Evolutionary conservation across 2,888 invertebrate species (phyloP).

Genomic region (Ptychoptera contaminata): DNA sequence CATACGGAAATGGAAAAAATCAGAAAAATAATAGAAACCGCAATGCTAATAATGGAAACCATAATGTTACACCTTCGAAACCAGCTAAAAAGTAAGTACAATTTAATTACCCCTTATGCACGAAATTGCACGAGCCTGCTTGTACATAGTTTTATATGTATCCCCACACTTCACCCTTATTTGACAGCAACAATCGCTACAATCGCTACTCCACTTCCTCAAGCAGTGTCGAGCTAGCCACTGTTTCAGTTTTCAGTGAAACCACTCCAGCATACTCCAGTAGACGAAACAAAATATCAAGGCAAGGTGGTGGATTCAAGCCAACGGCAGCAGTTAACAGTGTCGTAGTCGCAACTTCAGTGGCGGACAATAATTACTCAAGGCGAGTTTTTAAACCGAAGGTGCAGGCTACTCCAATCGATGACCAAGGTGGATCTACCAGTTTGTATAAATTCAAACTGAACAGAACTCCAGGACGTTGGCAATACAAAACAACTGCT

Average conservation of each 20-base stretch:
- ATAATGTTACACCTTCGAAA: no score
- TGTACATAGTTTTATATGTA: no score
- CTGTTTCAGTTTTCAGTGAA: conserved; percentile 52
- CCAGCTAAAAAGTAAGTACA: no score
- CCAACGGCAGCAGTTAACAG: conserved; percentile 14
- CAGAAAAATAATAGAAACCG: no score
- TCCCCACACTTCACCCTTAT: no score
- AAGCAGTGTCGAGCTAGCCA: conserved; percentile 42
- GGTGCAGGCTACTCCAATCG: conserved; percentile 38
- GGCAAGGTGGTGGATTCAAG: conserved; percentile 5
- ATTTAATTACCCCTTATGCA: no score
- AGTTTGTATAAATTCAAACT: conserved; percentile 67
- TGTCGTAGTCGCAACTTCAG: conserved; percentile 20
- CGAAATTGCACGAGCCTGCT: no score
- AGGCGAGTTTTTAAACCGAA: conserved; percentile 57
- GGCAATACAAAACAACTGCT: conserved; percentile 82
- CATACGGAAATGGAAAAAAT: conserved; percentile 4
- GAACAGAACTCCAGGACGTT: conserved; percentile 67
- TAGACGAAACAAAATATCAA: conserved; percentile 33
- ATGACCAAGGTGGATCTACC: conserved; percentile 38
- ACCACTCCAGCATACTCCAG: conserved; percentile 29
- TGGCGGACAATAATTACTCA: conserved; percentile 17
- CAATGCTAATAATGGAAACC: no score
- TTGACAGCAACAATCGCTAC: conserved; percentile 6
- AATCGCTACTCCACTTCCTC: conserved; percentile 16